Conservation (phyloP, 1,140 invertebrate genomes). For the Meteorus sp. region DNA sequence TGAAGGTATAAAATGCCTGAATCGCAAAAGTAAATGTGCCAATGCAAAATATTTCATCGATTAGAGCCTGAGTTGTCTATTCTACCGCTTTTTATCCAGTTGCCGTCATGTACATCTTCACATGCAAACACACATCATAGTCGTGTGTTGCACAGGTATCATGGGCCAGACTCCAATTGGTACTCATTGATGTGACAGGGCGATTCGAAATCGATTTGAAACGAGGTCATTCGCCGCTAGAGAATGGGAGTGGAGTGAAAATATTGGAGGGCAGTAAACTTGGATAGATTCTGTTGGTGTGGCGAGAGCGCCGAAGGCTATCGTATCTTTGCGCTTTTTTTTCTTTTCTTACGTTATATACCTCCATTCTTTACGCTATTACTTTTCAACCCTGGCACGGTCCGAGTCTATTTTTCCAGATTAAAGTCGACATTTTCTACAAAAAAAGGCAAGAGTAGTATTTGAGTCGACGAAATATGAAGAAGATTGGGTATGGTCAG, state of each 20-base stretch:
- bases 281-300: not conserved
- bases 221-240: conserved; percentile 39
- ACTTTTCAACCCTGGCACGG: too few relatives aligned
- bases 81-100: conserved; percentile 24
- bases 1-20: too few relatives aligned
- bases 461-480: too few relatives aligned
- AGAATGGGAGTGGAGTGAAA: conserved; percentile 10
- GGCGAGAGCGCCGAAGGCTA: too few relatives aligned
- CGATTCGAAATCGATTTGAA: conserved; percentile 50
- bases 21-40: too few relatives aligned
- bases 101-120: conserved; percentile 28
- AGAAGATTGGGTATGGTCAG: too few relatives aligned
- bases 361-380: too few relatives aligned
- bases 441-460: too few relatives aligned
- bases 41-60: not conserved
- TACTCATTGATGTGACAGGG: conserved; percentile 37
- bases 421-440: too few relatives aligned
- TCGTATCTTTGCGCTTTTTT: too few relatives aligned
- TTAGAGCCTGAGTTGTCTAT: not conserved
- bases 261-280: conserved; percentile 7
- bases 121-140: not conserved
- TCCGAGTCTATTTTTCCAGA: too few relatives aligned
- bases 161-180: not conserved
- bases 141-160: not conserved
- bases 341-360: too few relatives aligned